phyloP scores from a whole-genome alignment of 2,797 vertebrate genomes.

The Loriculus beryllinus region DNA sequence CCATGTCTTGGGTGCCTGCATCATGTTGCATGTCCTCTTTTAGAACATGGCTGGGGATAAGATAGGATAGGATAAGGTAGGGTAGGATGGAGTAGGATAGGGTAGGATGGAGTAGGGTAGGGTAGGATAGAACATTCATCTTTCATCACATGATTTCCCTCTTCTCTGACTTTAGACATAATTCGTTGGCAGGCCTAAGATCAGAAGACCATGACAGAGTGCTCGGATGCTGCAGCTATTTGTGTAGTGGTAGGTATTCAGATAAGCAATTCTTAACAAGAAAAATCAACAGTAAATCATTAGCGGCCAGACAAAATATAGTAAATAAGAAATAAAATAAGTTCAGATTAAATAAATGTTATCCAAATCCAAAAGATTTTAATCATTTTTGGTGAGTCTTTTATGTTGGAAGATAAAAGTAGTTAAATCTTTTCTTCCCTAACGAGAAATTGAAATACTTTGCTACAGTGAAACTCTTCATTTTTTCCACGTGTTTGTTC shows the following conservation, averaged over 20 bases:
- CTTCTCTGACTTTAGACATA: background rate
- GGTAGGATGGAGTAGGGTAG: no score
- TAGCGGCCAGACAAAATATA: background rate
- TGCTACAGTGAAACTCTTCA: background rate
- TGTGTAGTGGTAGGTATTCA: background rate
- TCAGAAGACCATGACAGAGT: background rate
- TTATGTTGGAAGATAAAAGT: background rate
- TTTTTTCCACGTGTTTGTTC: background rate
- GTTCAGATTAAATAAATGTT: background rate
- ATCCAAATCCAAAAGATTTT: background rate
- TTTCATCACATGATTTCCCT: background rate
- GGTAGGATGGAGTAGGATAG: background rate
- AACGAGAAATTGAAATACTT: background rate
- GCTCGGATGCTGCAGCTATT: background rate
- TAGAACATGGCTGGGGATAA: background rate
- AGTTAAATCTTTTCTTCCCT: background rate
- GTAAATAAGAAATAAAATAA: background rate
- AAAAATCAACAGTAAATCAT: background rate
- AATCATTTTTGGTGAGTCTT: background rate
- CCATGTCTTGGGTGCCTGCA: background rate
- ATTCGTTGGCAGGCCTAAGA: background rate
- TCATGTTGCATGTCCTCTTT: background rate
- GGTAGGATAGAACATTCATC: background rate
- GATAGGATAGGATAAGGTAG: background rate
- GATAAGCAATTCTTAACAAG: background rate